Base-by-base conservation (phyloP, 2,113 vertebrate genomes). In the Coryphaenoides rupestris region DNA sequence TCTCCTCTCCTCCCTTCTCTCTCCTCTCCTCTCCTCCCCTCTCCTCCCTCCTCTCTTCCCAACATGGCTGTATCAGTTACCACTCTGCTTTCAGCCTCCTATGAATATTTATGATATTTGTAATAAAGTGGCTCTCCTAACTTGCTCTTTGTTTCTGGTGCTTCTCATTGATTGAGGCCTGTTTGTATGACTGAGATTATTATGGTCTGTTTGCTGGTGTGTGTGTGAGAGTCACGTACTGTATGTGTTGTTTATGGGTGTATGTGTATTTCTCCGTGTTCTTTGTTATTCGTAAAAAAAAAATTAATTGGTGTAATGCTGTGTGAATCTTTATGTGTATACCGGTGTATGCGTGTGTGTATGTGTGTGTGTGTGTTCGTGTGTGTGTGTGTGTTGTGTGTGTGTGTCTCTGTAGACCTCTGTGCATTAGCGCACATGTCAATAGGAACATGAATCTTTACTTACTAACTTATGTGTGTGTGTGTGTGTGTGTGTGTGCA, bases 51-150 rank as follows among this genome's bases (percentile, higher is more conserved):
- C 66, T 73, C 72, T 66, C 72, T 69, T 73, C 68, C 70, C 62
- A 73, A 60, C 63, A 54, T 72, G 61, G 75, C 70, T 46, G 40
- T 77, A 71, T 64, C 73, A 75, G 76, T 77, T 75, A 67, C 63
- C 63, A 56, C 58, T 57, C 75, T 62, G 73, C 69, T 69, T 65
- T 63, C 50, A 68, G 46, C 47, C 65, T 65, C 66, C 68, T 46
- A 78, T 84, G 69, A 83, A 81, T 77, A 77, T 81, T 77, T 67
- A 81, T 75, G 46, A 70, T 76, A 71, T 77, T 86, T 81, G 64
- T 80, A 78, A 73, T 79, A 76, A 82, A 80, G 72, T 73, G 69
- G 26, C 64, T 69, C 78, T 79, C 60, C 65, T 72, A 70, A 72
- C 70, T 60, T 71, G 61, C 50, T 55, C 63, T 73, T 81, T 78